These are phyloP conservation scores for Atta colombica DNA, from an alignment of 1,140 invertebrate species.

Conservation along the genomic window DNA sequence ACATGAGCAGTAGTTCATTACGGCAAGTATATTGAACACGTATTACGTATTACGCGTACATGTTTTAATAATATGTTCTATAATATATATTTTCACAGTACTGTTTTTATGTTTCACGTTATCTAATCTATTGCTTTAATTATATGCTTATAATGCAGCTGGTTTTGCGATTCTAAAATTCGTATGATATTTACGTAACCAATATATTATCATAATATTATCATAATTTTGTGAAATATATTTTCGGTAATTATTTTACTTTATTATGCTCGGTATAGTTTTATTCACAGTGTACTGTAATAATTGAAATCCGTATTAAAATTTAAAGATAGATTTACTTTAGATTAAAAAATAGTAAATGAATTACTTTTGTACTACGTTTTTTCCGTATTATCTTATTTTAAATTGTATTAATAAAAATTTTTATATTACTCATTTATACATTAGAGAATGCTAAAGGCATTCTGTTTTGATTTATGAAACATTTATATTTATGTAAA, in stretches of 20 bases:
- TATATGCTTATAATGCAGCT: neutral
- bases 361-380: neutral
- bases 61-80: neutral
- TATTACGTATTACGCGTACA: neutral
- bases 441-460: neutral
- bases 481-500: conserved; percentile 21
- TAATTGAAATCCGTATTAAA: neutral
- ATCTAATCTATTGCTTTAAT: neutral
- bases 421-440: neutral
- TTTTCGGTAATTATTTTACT: neutral
- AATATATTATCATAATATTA: too few species aligned
- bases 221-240: neutral
- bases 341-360: neutral
- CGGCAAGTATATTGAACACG: neutral
- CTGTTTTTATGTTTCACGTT: neutral
- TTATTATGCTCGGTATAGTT: neutral
- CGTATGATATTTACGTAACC: neutral
- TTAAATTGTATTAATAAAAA: neutral
- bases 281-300: neutral
- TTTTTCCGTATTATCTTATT: neutral
- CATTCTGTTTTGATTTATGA: neutral
- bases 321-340: neutral
- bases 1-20: neutral
- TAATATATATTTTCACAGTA: neutral
- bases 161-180: neutral